Conservation (phyloP, 2,888 invertebrate species). For the Loripinus fragilis region DNA sequence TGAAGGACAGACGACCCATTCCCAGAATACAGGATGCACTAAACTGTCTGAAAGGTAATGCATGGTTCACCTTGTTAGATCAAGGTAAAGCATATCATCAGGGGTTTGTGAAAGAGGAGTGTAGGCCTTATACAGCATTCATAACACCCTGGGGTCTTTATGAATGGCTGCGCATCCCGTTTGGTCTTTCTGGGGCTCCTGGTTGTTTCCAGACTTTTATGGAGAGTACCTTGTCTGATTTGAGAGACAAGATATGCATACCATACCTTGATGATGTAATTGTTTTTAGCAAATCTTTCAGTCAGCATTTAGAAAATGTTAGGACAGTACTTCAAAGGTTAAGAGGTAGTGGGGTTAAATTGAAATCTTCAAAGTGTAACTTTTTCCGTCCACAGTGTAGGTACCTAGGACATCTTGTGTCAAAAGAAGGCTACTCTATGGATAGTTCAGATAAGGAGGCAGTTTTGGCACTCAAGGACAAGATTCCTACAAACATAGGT, state of each 20-base stretch:
- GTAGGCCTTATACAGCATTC: constrained; percentile 30
- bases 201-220: constrained; percentile 36
- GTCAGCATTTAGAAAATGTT: constrained; percentile 32
- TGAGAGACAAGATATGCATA: constrained; percentile 35
- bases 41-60: constrained; percentile 22
- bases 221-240: constrained; percentile 29
- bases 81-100: constrained; percentile 53
- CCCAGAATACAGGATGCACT: constrained; percentile 46
- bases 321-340: constrained; percentile 31
- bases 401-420: constrained; percentile 44
- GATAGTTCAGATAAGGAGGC: constrained; percentile 32
- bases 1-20: constrained; percentile 22
- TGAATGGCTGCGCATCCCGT: constrained; percentile 35
- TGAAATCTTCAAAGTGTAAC: constrained; percentile 44
- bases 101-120: constrained; percentile 30
- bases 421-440: constrained; percentile 31
- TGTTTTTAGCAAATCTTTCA: constrained; percentile 24
- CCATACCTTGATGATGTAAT: constrained; percentile 46
- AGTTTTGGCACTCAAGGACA: constrained; percentile 29
- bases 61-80: constrained; percentile 38
- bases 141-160: constrained; percentile 48
- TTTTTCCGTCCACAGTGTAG: constrained; percentile 31
- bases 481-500: constrained; percentile 22
- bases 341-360: constrained; percentile 33
- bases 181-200: too few species aligned